These are phyloP conservation scores for Anguilla obscura DNA, from an alignment of 2,797 vertebrate species.

Conservation along the genomic window DNA sequence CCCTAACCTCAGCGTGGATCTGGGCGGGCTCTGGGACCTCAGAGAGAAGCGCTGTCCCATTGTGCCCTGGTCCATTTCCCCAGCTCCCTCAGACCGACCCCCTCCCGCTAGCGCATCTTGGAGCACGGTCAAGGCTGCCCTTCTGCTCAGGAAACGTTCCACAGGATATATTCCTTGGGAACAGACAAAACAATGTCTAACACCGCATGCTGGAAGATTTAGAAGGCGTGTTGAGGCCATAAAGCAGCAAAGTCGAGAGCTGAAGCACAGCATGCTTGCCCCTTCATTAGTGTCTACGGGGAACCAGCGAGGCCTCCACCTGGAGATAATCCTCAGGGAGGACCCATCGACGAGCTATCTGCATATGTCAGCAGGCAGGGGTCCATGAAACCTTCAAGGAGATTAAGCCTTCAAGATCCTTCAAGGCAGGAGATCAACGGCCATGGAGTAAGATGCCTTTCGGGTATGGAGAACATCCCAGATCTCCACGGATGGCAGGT, in stretches of 20 bases:
- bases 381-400: slow-evolving; percentile 22
- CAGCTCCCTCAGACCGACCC: slow-evolving; percentile 69
- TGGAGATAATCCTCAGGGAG: slow-evolving; percentile 26
- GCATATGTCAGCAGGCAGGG: slow-evolving; percentile 8
- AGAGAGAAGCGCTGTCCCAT: slow-evolving; percentile 61
- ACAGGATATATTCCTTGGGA: slow-evolving; percentile 74
- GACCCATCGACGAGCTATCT: slow-evolving; percentile 24
- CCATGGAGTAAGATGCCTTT: not conserved
- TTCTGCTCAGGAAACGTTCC: slow-evolving; percentile 74
- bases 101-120: slow-evolving; percentile 74
- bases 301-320: slow-evolving; percentile 1
- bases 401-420: not conserved
- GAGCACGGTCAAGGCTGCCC: slow-evolving; percentile 72
- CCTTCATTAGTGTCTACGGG: not conserved
- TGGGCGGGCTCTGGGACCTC: slow-evolving; percentile 41
- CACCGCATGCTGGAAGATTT: slow-evolving; percentile 41
- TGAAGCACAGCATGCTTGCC: not conserved
- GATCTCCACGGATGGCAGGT: slow-evolving; percentile 17
- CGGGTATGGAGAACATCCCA: not conserved
- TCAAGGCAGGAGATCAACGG: not conserved
- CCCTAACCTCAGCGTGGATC: slow-evolving; percentile 45
- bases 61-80: slow-evolving; percentile 66
- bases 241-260: not conserved
- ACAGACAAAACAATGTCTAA: slow-evolving; percentile 79
- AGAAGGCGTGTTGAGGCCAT: not conserved